Base-by-base conservation (phyloP, 1,140 invertebrate species). In the Drosophila kikkawai region DNA sequence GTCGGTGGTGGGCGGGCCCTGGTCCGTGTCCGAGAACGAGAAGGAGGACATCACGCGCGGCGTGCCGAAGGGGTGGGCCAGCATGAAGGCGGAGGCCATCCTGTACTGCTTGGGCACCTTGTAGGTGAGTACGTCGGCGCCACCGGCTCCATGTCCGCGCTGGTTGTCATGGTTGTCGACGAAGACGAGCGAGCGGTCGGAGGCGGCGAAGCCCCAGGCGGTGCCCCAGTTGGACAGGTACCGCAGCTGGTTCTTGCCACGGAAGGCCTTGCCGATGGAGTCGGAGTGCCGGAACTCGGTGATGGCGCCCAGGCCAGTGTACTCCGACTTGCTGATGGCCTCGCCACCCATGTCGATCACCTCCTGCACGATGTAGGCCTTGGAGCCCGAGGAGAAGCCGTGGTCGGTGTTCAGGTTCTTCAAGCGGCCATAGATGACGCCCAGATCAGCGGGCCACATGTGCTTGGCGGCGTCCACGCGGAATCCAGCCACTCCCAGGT, bases 401-500 rank as follows among this genome's bases (percentile, higher is more conserved):
- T 94, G 94, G 0, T 93, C 84, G 0, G 93, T 94, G 53, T 94
- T 95, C 50, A 96, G 92, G 84, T 95, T 94, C 8, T 95, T 93
- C 4, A 96, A 67, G 41, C 77, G 82, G 3, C 50, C n/a, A 9
- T 51, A 92, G 75, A 94, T 96, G 59, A 37, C 66, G 93, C 90
- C 6, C 15, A 81, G 74, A 92, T 92, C 92, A 93, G 37, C 94
- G 93, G n/a, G 94, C 97, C 50, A 51, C 50, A 98, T 98, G 92
- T 99, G 97, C 60, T 92, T 92, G 61, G 98, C 94, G 4, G 98
- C 94, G 93, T 99, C 98, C 0, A 97, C 96, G 0, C 50, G 50
- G 50, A 51, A 51, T 3, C 50, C 48, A 7, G 48, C 48, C n/a
- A 51, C 48, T 39, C 50, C 97, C 51, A 95, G 85, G 19, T 94